Base-by-base conservation (phyloP, 2,113 vertebrate genomes). In the Sturnira hondurensis region DNA sequence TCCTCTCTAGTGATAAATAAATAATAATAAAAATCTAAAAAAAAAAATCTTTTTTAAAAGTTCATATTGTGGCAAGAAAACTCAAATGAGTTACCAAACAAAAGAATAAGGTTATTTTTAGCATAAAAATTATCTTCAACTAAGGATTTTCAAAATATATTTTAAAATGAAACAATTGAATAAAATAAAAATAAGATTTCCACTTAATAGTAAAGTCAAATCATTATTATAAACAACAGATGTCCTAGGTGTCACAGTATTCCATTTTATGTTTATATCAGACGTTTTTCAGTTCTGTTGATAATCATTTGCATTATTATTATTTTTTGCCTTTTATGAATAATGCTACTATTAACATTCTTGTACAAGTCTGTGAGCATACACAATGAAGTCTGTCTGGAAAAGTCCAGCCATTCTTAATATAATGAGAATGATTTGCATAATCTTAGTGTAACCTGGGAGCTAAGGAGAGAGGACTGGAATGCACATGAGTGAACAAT, bases 51-150 rank as follows among this genome's bases (percentile, higher is more conserved):
- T 20, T 26, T 58, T 58, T 9, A 26, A 26, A 58, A 58, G 56
- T 26, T 58, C 26, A 58, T 58, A 26, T 58, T 58, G 56, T 58
- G 97, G 95, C 97, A 97, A 97, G 71, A 93, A 97, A 97, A 97
- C 67, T 91, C 52, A 95, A 97, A 76, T 96, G 67, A 96, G 61
- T 86, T 97, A 94, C 61, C 88, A 85, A 97, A 97, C 2, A 95
- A 31, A 93, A 92, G 77, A 73, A 73, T 71, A 89, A 97, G 92
- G 58, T 92, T 97, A 68, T 91, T 97, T 97, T 94, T 93, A 50
- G 95, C 92, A 77, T 68, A 82, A 82, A 97, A 97, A 97, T 61
- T 74, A 45, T 86, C 56, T 96, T 54, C 89, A 47, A 38, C 3
- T 63, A 93, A 47, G 41, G 33, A 86, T 47, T 84, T 54, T 80